phyloP scores from a whole-genome alignment of 2,888 invertebrate species.

The Nipponacmea schrenckii region DNA sequence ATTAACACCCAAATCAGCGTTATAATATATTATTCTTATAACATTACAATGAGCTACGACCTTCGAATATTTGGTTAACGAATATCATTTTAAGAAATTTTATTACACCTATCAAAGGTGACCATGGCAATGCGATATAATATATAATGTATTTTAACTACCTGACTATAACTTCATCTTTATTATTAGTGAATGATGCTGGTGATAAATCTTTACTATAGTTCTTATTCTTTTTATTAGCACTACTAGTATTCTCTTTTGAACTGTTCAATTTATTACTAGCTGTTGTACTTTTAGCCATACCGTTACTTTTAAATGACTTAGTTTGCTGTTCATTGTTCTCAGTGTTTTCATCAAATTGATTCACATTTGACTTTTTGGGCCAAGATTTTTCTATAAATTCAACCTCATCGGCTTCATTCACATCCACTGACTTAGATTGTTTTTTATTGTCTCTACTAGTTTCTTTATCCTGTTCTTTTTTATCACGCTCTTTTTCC shows the following conservation, averaged over 20 bases:
- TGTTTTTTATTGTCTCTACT: constrained; percentile 25
- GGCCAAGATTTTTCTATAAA: constrained; percentile 62
- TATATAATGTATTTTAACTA: constrained; percentile 13
- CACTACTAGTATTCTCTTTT: constrained; percentile 47
- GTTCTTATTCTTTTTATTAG: constrained; percentile 52
- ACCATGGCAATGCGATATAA: too few relatives aligned
- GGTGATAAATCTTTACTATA: constrained; percentile 54
- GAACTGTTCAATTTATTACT: constrained; percentile 58
- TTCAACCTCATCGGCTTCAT: constrained; percentile 58
- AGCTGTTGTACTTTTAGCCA: constrained; percentile 38
- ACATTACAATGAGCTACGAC: too few relatives aligned
- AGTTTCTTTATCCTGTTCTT: constrained; percentile 41
- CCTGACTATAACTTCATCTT: constrained; percentile 62
- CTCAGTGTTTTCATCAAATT: constrained; percentile 58
- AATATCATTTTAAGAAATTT: too few relatives aligned
- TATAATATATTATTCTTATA: too few relatives aligned
- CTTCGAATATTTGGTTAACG: too few relatives aligned
- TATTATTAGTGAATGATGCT: constrained; percentile 61
- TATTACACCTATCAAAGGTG: too few relatives aligned
- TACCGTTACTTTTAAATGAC: constrained; percentile 49
- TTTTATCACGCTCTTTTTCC: constrained; percentile 31
- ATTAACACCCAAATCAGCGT: too few relatives aligned
- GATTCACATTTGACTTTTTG: constrained; percentile 61
- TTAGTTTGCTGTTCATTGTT: constrained; percentile 60
- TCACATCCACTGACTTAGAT: constrained; percentile 37